Evolutionary conservation across 2,888 invertebrate species (phyloP).

Genomic region (Scaptomyza polygonia): DNA sequence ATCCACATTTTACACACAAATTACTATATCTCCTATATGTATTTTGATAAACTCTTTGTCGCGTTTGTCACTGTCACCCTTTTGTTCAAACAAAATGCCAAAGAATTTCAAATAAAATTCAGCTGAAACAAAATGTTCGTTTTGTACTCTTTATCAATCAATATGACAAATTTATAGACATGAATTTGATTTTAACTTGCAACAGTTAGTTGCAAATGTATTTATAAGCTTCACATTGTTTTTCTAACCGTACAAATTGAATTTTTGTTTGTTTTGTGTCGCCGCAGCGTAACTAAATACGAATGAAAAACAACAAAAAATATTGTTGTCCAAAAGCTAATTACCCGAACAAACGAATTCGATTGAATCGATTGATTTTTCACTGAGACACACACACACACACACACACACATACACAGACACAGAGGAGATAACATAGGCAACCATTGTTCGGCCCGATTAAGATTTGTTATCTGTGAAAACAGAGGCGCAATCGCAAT

Average conservation of each 20-base stretch:
- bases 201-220: conserved; percentile 21
- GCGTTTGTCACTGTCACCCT: too few relatives aligned
- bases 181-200: conserved; percentile 8
- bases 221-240: conserved; percentile 45
- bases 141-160: neutral
- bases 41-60: too few relatives aligned
- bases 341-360: conserved; percentile 73
- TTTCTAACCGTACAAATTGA: conserved; percentile 33
- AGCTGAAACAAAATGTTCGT: too few relatives aligned
- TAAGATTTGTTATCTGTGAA: conserved; percentile 84
- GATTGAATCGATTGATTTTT: conserved; percentile 77
- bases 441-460: conserved; percentile 68
- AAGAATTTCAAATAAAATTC: too few relatives aligned
- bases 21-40: too few relatives aligned
- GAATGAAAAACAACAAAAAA: conserved; percentile 44
- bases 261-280: conserved; percentile 4
- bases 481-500: conserved; percentile 76
- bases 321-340: conserved; percentile 74
- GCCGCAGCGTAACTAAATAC: neutral
- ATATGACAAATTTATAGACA: neutral
- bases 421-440: conserved; percentile 57
- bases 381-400: conserved; percentile 43
- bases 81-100: too few relatives aligned
- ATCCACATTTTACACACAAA: too few relatives aligned
- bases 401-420: neutral